These are phyloP conservation scores for Syrmaticus mikado DNA, from an alignment of 2,113 vertebrate species.

Conservation along the genomic window DNA sequence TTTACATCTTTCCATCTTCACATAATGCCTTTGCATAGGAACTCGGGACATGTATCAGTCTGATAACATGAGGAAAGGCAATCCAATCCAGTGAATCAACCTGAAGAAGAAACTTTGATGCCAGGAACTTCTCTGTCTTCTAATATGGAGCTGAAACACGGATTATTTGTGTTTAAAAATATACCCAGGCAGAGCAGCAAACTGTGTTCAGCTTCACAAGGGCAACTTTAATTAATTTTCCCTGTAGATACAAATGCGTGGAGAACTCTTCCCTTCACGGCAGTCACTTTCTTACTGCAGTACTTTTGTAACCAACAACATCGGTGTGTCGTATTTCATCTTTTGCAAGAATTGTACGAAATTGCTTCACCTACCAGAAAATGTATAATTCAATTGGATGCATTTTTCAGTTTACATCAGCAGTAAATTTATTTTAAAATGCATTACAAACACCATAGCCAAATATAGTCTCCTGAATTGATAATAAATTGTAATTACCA, in stretches of 20 bases:
- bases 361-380: not conserved
- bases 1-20: slow-evolving; percentile 15
- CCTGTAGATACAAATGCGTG: not conserved
- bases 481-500: not conserved
- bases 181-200: slow-evolving; percentile 15
- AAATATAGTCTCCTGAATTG: not conserved
- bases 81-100: not conserved
- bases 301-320: not conserved
- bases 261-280: not conserved
- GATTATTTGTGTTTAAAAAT: not conserved
- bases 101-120: not conserved
- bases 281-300: not conserved
- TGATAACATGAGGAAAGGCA: not conserved
- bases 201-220: not conserved
- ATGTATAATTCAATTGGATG: not conserved
- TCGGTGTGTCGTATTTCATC: not conserved
- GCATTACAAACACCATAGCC: not conserved
- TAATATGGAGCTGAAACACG: not conserved
- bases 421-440: slow-evolving; percentile 19
- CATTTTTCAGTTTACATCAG: not conserved
- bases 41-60: not conserved
- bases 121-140: not conserved
- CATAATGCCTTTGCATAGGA: not conserved
- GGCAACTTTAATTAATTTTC: slow-evolving; percentile 22
- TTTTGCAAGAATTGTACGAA: not conserved